Evolutionary conservation across 2,113 vertebrate species (phyloP), one percentile per base, ranked within the genome.

Genomic region (Dissostichus mawsoni): DNA sequence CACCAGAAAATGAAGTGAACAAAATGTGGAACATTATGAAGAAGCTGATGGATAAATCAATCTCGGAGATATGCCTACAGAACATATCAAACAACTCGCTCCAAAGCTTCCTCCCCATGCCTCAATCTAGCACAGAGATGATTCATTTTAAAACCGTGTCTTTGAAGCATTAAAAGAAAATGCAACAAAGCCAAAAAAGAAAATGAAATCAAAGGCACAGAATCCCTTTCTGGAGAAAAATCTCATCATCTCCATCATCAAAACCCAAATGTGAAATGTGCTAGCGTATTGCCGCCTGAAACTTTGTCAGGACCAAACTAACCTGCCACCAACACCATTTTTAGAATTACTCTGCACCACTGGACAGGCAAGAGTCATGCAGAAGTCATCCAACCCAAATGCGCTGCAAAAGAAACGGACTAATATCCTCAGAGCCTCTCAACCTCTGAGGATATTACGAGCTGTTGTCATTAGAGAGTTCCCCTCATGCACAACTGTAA

Each of bases 201-300:
- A 84, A 83, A 84, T 79, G 78, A 85, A 90, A 94, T 92, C 84
- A 91, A 94, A 94, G 83, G 74, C 62, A 25, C 11, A 59, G 44
- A 66, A 73, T 77, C 63, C 64, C 74, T 86, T 92, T 89, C 75
- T 88, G 71, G 68, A 68, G 80, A 76, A 78, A 87, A 90, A 89
- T 87, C 88, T 92, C 76, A 89, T 88, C 81, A 91, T 90, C 89
- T 89, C 80, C 63, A 87, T 94, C 88, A 90, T 94, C 92, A 93
- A 93, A 91, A 87, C 83, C 67, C 67, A 86, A 80, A 92, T 84
- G 62, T 76, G 66, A 85, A 90, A 87, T 86, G 59, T 80, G 85
- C 88, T 36, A 56, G 29, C 69, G 45, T 45, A 76, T 67, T 86
- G 41, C 73, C 82, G 79, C 61, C 61, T 66, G 59, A 65, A 90